These are phyloP conservation scores for Stenchaetothrips biformis DNA, from an alignment of 2,888 invertebrate species.

Conservation along the genomic window DNA sequence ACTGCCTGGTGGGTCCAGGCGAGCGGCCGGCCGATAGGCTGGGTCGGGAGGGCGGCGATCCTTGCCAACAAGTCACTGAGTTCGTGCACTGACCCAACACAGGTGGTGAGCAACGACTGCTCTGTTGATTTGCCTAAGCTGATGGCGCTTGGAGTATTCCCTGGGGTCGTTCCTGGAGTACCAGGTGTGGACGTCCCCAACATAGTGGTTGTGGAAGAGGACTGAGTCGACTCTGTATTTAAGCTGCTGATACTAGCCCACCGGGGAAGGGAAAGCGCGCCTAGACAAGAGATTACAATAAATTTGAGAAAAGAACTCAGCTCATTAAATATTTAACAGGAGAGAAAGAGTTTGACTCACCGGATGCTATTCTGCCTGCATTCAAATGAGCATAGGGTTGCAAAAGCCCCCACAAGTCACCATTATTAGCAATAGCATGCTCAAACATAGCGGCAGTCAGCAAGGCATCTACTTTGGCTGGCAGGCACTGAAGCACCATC, in stretches of 20 bases:
- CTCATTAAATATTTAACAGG: not conserved
- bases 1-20: slow-evolving; percentile 52
- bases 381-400: slow-evolving; percentile 89
- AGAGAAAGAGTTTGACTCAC: slow-evolving; percentile 45
- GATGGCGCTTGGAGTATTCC: slow-evolving; percentile 34
- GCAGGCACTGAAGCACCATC: slow-evolving; percentile 66
- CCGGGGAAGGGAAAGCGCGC: slow-evolving; percentile 75
- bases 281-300: slow-evolving; percentile 45
- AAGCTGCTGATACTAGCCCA: slow-evolving; percentile 55
- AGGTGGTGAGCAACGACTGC: slow-evolving; percentile 75
- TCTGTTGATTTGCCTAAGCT: slow-evolving; percentile 51
- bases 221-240: slow-evolving; percentile 24
- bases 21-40: slow-evolving; percentile 37
- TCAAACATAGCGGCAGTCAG: slow-evolving; percentile 76
- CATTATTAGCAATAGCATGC: slow-evolving; percentile 77
- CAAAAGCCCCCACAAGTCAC: slow-evolving; percentile 82
- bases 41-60: slow-evolving; percentile 47
- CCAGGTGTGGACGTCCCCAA: slow-evolving; percentile 33
- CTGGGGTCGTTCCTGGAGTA: slow-evolving; percentile 42
- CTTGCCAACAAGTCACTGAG: slow-evolving; percentile 62
- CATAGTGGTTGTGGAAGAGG: not conserved
- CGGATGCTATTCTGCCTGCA: slow-evolving; percentile 81
- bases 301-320: not conserved
- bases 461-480: slow-evolving; percentile 55
- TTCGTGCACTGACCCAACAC: slow-evolving; percentile 78